Base-by-base conservation (phyloP, 2,888 invertebrate genomes). In the Galerucella calmariensis region DNA sequence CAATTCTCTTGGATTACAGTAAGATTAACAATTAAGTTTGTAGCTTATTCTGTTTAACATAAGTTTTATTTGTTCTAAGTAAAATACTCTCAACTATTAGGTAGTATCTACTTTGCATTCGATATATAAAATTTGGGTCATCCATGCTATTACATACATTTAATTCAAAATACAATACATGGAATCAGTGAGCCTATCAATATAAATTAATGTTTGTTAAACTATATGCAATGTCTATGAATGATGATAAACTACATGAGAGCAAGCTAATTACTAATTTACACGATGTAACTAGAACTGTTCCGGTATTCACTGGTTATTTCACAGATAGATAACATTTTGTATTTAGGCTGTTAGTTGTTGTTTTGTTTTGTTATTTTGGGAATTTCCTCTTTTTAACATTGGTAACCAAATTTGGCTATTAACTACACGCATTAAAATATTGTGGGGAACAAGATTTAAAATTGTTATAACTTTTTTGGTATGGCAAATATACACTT, bases 261-360 rank as follows among this genome's bases (percentile, higher is more conserved):
- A 14, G 27, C 27, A 14, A 20, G 14, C 27, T 59, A 59, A 59
- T 27, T 59, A 59, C 24, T 59, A 59, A 59, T 59, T 59, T 24
- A 59, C 59, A 59, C 27, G 59, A 59, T 59, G 27, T 59, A 59
- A 59, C 59, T 59, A 59, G 59, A 59, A 11, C 27, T 14, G 27
- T 59, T 59, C 59, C 51, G 51, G 51, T 51, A n/a, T 51, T n/a
- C 0, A 51, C 51, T 20, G 59, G 16, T 58, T 58, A 58, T 58
- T 58, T 5, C 6, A 48, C n/a, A 59, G 12, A 59, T 27, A 10
- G 24, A 59, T 10, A 20, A 27, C 11, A 59, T 27, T 59, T n/a
- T 59, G 27, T 27, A 24, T 27, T 10, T 41, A 41, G 35, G 1
- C 9, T 41, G 35, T 41, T 41, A 41, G 35, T 8, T 41, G 9